phyloP scores from a whole-genome alignment of 2,888 invertebrate species.

The Rhingia campestris region DNA sequence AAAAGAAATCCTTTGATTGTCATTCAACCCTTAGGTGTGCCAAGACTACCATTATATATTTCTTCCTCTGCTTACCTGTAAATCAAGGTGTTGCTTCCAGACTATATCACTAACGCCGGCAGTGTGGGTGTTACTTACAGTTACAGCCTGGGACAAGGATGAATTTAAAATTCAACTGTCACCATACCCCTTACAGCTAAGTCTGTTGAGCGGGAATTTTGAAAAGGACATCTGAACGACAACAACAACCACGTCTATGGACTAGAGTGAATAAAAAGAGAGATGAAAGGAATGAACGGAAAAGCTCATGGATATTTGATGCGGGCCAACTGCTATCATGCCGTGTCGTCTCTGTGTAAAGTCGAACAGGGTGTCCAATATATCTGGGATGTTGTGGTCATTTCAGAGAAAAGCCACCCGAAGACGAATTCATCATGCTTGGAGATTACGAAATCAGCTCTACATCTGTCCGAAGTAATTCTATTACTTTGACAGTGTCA shows the following conservation, averaged over 20 bases:
- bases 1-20: conserved; percentile 62
- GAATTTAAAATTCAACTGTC: conserved; percentile 66
- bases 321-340: conserved; percentile 57
- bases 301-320: conserved; percentile 67
- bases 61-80: conserved; percentile 33
- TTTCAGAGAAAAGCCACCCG: conserved; percentile 11
- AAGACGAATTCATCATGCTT: conserved; percentile 47
- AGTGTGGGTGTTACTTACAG: conserved; percentile 20
- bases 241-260: conserved; percentile 2
- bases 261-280: conserved; percentile 11
- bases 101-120: conserved; percentile 21
- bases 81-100: conserved; percentile 63
- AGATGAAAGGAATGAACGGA: conserved; percentile 24
- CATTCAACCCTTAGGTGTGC: conserved; percentile 69
- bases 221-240: conserved; percentile 46
- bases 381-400: conserved; percentile 38
- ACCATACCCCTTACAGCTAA: conserved; percentile 58
- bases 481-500: conserved; percentile 31
- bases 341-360: conserved; percentile 48
- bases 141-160: conserved; percentile 16
- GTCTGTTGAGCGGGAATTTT: conserved; percentile 63
- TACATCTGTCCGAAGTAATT: conserved; percentile 30
- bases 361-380: conserved; percentile 48
- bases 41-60: conserved; percentile 30
- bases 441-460: conserved; percentile 46